Evolutionary conservation across 2,888 invertebrate genomes (phyloP), one percentile per base, ranked within the genome.

Genomic region (Nomada fucata): DNA sequence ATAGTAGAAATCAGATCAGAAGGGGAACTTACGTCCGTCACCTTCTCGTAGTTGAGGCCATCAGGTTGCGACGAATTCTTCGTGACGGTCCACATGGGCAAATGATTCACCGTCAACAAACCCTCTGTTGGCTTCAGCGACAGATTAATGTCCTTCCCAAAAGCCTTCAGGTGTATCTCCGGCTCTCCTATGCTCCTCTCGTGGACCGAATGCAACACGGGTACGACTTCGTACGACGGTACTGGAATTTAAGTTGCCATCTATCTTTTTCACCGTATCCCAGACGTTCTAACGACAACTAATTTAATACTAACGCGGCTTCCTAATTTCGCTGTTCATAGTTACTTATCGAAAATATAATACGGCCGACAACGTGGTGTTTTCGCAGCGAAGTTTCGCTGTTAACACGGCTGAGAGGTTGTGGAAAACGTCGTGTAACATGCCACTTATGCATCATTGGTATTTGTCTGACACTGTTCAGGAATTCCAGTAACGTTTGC

Each of bases 181-280:
- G 95, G 95, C 42, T 82, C 85, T 74, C 92, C 91, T 84, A 91
- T 90, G 83, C 91, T 93, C 75, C 92, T 90, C 80, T 90, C 92
- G 75, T 91, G 91, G 79, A 91, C 79, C 74, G 93, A 96, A 93
- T 97, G 97, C 76, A 95, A 95, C 85, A 98, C 95, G 86, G 96
- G 96, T 73, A 98, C 96, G 89, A 98, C 95, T 94, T 98, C 97
- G 94, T 98, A 98, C 89, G 96, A 95, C 84, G 98, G 98, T 91
- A 98, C 96, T 96, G 91, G 20, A 83, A 83, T 76, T 60, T 57
- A 5, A 80, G 29, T 15, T 2, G 29, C 5, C 47, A 13, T 29
- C 15, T 63, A 15, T 26, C 26, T 20, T 50, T 26, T 42, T 67
- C 47, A 60, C n/a, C 29, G 26, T 20, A 52, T 26, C 3, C 7